These are phyloP conservation scores for Larimichthys crocea DNA, from an alignment of 2,113 vertebrate genomes.

Conservation along the genomic window DNA sequence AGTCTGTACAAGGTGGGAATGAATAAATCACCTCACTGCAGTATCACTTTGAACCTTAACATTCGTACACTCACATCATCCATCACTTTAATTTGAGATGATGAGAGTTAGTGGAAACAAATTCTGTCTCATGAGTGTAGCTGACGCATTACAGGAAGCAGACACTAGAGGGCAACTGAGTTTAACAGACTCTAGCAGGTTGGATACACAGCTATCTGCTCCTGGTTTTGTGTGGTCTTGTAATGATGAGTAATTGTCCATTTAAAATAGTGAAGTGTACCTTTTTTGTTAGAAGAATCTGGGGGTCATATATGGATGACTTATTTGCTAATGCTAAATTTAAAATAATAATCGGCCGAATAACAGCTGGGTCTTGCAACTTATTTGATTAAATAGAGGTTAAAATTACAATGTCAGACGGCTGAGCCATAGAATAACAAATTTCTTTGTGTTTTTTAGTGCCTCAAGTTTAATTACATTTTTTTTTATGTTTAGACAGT, in stretches of 20 bases:
- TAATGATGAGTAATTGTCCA: constrained; percentile 62
- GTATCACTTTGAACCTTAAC: constrained; percentile 64
- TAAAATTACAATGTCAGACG: constrained; percentile 53
- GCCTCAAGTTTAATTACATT: constrained; percentile 16
- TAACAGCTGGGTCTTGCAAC: constrained; percentile 32
- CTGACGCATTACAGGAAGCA: constrained; percentile 25
- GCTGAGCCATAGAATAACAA: constrained; percentile 32
- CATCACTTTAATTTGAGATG: constrained; percentile 68
- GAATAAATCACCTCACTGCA: constrained; percentile 61
- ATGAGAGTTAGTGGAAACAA: constrained; percentile 38
- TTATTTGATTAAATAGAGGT: constrained; percentile 57
- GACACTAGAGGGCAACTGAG: constrained; percentile 82
- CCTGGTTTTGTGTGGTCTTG: constrained; percentile 11
- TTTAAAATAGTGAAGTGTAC: constrained; percentile 36
- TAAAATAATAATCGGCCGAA: constrained; percentile 37
- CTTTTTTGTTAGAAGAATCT: constrained; percentile 40
- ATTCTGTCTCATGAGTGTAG: constrained; percentile 5
- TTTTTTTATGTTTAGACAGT: constrained; percentile 5
- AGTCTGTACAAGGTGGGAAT: constrained; percentile 36
- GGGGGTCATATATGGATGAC: constrained; percentile 29
- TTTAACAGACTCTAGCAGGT: constrained; percentile 37
- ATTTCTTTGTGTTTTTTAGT: constrained; percentile 19
- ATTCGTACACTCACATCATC: constrained; percentile 52
- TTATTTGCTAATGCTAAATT: constrained; percentile 46
- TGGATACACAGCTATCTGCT: not conserved